Conservation (phyloP, 2,888 invertebrate species). For the Escarpia spicata region DNA sequence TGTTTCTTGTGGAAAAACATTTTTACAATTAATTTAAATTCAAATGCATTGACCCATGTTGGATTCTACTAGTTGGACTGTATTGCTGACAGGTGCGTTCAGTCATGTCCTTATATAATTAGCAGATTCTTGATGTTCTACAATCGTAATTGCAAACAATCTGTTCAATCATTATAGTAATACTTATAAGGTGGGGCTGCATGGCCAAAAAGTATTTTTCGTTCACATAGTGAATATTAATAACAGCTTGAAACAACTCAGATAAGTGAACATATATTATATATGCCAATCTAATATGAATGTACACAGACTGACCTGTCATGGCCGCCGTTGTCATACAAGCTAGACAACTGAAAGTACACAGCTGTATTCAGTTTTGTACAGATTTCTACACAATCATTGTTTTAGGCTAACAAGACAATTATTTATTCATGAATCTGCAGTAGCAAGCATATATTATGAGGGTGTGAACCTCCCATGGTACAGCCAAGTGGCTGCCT, state of each 20-base stretch:
- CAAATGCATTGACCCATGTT: not conserved
- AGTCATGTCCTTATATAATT: not conserved
- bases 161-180: not conserved
- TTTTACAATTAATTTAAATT: not conserved
- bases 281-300: not conserved
- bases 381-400: not conserved
- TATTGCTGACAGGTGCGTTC: not conserved
- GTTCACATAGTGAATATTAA: not conserved
- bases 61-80: not conserved
- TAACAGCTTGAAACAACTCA: not conserved
- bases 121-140: not conserved
- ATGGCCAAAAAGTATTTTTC: not conserved
- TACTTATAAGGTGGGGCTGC: not conserved
- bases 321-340: not conserved
- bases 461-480: not conserved
- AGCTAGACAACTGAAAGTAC: not conserved
- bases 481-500: not conserved
- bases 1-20: not conserved
- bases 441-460: not conserved
- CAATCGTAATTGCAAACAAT: not conserved
- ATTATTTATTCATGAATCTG: not conserved
- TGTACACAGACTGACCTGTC: not conserved
- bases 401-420: not conserved
- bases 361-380: not conserved
- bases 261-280: not conserved